These are phyloP conservation scores for Halichoeres trimaculatus DNA, from an alignment of 2,113 vertebrate species.

Conservation along the genomic window DNA sequence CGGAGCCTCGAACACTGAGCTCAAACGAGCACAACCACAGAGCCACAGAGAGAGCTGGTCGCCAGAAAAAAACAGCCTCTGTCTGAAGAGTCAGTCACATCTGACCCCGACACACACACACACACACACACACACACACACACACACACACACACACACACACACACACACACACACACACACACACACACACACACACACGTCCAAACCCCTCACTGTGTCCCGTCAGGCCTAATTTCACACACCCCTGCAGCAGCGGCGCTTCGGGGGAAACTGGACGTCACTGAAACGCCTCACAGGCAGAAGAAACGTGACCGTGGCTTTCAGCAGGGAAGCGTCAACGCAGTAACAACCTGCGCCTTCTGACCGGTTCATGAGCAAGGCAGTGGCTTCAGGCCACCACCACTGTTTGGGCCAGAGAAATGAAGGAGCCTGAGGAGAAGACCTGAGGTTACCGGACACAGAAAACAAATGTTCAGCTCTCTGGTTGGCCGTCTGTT, in stretches of 20 bases:
- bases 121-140: conserved; percentile 15
- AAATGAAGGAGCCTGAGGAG: no score
- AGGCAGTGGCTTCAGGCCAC: not conserved
- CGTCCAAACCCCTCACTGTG: no score
- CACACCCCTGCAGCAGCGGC: conserved; percentile 51
- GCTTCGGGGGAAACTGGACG: conserved; percentile 20
- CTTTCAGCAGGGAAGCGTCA: not conserved
- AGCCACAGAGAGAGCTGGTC: no score
- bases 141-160: not conserved
- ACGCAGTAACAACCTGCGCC: not conserved
- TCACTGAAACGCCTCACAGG: conserved; percentile 26
- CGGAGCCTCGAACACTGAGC: no score
- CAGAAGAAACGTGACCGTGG: not conserved
- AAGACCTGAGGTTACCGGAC: no score
- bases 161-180: not conserved
- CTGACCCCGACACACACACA: conserved; percentile 19
- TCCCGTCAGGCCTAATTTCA: conserved; percentile 47
- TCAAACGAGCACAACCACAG: no score
- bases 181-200: no score
- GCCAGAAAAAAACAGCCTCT: conserved; percentile 53
- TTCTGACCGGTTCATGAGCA: not conserved
- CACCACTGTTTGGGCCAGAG: no score
- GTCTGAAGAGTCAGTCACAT: conserved; percentile 48
- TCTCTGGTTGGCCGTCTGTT: no score
- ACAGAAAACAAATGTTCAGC: no score